Percentiles rank a stretch among this genome's conserved stretches.
Evolutionary conservation across 53 echinoderm and acorn worm species (phyloP).

Genomic region (Antedon mediterranea): DNA sequence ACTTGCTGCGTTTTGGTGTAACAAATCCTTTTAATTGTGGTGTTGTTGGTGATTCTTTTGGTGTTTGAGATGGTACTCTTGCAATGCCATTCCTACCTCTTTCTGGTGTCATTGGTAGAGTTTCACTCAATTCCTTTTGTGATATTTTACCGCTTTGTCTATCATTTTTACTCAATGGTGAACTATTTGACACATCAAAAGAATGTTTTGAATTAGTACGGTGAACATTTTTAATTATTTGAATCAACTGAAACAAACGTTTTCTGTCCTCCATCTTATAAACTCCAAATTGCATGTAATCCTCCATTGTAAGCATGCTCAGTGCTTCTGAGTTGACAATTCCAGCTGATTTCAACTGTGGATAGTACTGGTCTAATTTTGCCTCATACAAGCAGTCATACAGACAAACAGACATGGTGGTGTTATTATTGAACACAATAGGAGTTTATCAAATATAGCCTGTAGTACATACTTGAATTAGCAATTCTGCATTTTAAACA

Average conservation of each 20-base stretch:
- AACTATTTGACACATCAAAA: background rate
- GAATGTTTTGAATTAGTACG: conserved; percentile 2
- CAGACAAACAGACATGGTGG: background rate
- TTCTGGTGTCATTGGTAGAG: background rate
- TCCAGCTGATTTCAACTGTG: conserved; percentile 31
- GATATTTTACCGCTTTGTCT: background rate
- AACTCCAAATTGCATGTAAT: conserved; percentile 50
- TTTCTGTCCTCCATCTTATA: conserved; percentile 45
- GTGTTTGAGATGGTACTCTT: too few species aligned
- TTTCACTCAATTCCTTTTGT: background rate
- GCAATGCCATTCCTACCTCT: too few species aligned
- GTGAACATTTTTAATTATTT: conserved; percentile 36
- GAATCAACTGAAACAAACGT: conserved; percentile 40
- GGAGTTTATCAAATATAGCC: too few species aligned
- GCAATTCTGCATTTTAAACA: too few species aligned
- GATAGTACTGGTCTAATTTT: conserved; percentile 48
- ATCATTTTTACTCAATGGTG: background rate
- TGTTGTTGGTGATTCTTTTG: background rate
- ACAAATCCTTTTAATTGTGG: background rate
- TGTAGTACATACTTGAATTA: too few species aligned
- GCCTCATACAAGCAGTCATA: conserved; percentile 44
- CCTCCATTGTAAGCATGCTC: conserved; percentile 38
- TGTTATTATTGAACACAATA: too few species aligned
- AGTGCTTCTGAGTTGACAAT: conserved; percentile 34
- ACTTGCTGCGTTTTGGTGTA: too few species aligned